These are phyloP conservation scores for Diabrotica virgifera DNA, from an alignment of 1,140 invertebrate genomes.

Conservation along the genomic window DNA sequence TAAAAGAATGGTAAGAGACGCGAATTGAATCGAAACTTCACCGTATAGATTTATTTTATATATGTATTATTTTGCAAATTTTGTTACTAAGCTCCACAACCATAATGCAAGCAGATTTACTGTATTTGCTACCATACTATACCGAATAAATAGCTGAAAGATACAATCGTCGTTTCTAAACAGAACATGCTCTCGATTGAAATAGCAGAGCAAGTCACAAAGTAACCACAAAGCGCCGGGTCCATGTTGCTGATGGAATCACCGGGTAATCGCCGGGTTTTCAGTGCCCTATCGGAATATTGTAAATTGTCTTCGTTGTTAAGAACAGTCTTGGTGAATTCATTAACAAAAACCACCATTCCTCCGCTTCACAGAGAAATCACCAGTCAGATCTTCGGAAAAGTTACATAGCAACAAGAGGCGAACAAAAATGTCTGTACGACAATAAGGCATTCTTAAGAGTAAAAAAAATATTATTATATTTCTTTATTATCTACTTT, in stretches of 20 bases:
- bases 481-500: no score
- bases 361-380: background rate
- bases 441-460: no score
- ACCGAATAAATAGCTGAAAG: constrained; percentile 45
- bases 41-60: no score
- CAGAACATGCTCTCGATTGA: constrained; percentile 42
- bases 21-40: no score
- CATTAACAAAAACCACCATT: constrained; percentile 13
- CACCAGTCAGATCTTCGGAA: background rate
- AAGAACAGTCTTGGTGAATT: constrained; percentile 16
- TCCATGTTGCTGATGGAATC: constrained; percentile 21
- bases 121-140: constrained; percentile 12
- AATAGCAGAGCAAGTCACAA: constrained; percentile 30
- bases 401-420: no score
- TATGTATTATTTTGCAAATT: no score
- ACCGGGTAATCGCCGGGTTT: constrained; percentile 17
- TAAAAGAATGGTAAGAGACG: no score
- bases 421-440: no score
- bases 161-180: constrained; percentile 36
- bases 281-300: constrained; percentile 25
- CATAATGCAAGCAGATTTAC: no score
- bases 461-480: no score
- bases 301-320: constrained; percentile 23
- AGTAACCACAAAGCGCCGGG: constrained; percentile 25
- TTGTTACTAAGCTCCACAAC: no score